Percentiles rank a stretch among this genome's conserved stretches.
Evolutionary conservation across 2,113 vertebrate species (phyloP).

Genomic region (Probosciger aterrimus): DNA sequence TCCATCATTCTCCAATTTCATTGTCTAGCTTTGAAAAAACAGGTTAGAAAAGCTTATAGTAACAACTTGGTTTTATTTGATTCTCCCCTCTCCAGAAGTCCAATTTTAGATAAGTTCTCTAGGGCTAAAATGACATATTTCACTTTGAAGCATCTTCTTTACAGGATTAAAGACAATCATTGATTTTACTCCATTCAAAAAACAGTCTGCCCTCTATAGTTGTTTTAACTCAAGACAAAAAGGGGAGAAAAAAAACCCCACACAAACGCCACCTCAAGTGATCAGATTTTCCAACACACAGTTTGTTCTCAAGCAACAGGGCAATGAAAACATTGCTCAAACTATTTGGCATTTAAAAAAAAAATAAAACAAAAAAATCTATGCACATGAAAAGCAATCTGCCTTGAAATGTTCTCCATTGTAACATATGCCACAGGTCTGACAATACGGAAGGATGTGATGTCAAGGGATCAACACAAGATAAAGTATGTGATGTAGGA

Average conservation of each 20-base stretch:
- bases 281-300: neutral
- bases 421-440: neutral
- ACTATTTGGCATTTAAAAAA: neutral
- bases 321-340: neutral
- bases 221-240: neutral
- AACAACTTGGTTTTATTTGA: neutral
- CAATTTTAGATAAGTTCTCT: neutral
- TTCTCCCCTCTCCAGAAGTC: neutral
- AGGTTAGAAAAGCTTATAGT: neutral
- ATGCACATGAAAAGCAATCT: neutral
- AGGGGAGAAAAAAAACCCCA: neutral
- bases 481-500: neutral
- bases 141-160: neutral
- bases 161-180: neutral
- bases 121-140: neutral
- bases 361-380: neutral
- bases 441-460: neutral
- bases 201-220: neutral
- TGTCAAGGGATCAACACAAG: neutral
- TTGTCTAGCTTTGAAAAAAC: neutral
- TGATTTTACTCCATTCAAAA: neutral
- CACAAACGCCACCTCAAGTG: neutral
- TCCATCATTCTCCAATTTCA: neutral
- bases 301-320: neutral
- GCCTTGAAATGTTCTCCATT: neutral